Evolutionary conservation across 2,888 invertebrate species (phyloP), one percentile per base, ranked within the genome.

Genomic region (Sesia bembeciformis): DNA sequence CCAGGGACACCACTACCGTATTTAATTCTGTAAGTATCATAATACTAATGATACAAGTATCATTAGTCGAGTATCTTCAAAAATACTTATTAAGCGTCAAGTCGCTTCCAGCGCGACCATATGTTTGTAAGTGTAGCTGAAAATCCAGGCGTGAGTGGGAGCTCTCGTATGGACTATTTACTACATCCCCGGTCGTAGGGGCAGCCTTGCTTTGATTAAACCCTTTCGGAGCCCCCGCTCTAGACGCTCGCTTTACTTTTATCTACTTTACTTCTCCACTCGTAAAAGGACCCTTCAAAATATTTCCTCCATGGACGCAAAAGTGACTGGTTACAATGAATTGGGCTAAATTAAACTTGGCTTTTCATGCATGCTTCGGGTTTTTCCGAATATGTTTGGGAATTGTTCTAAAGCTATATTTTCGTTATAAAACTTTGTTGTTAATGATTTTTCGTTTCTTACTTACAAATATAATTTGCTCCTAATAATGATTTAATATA

Each of bases 121-220:
- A 50, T 50, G 50, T 64, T 61, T 60, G 57, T 60, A 55, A 59
- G 58, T 62, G 58, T 56, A 54, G 56, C 56, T 56, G 57, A 60
- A 70, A 68, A 68, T 67, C 64, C 64, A 60, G 58, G 61, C 62
- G 65, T 60, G 64, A 67, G 62, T 60, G 65, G 62, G 61, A 58
- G 59, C 61, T 62, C 64, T 64, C 67, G 69, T 70, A 68, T 70
- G 67, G 72, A 72, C 69, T 74, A 78, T 84, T 81, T 82, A 79
- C 79, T 76, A 75, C 73, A 72, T 70, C 68, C 67, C 66, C 69
- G 72, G 70, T 74, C 70, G 74, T 68, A 70, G 68, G 72, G 69
- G 71, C 65, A 72, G 72, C 65, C 70, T 69, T 70, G 70, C 77
- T 82, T 81, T 84, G 82, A 84, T 83, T 84, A 82, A 79, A 83